Evolutionary conservation across 1,140 invertebrate genomes (phyloP), one percentile per base, ranked within the genome.

Genomic region (Panulirus ornatus): DNA sequence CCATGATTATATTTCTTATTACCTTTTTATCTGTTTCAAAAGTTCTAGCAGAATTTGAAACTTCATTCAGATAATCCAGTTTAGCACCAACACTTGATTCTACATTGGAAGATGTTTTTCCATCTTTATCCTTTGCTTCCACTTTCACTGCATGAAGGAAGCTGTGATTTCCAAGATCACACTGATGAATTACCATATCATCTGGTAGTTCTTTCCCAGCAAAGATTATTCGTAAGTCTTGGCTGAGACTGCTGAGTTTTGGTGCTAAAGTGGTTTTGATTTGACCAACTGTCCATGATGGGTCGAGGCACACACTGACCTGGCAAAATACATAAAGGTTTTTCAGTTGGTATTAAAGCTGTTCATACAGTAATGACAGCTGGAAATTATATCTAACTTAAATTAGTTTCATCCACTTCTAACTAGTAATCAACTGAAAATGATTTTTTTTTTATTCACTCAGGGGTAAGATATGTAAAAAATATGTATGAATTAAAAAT

Each of bases 151-250:
- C 97, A 94, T 97, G 96, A 36, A 97, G 94, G 90, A 97, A 95
- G 94, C 96, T 97, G 93, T 97, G 96, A 93, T 97, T 96, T 1
- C 97, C 97, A 58, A 97, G 95, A 95, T 97, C 97, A 94, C 97
- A 97, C 92, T 97, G 96, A 96, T 97, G 92, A 75, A 94, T 95
- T 91, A 97, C 95, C 58, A 95, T 96, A 16, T 96, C 95, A 94
- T 97, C 96, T 86, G 96, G 95, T 0, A 98, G 93, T 93, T 97
- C 96, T 94, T 97, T 97, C 22, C 97, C 97, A 71, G 97, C 97
- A 94, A 98, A 97, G 93, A 98, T 97, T 70, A 98, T 97, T 93
- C 89, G 84, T 42, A 89, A 42, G 47, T 84, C 81, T n/a, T 89
- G 54, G 47, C 51, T 38, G n/a, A 47, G 40, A 42, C 63, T 81